Percentiles rank a stretch among this genome's conserved stretches.
Evolutionary conservation across 2,797 vertebrate species (phyloP).

Genomic region (Menidia menidia): DNA sequence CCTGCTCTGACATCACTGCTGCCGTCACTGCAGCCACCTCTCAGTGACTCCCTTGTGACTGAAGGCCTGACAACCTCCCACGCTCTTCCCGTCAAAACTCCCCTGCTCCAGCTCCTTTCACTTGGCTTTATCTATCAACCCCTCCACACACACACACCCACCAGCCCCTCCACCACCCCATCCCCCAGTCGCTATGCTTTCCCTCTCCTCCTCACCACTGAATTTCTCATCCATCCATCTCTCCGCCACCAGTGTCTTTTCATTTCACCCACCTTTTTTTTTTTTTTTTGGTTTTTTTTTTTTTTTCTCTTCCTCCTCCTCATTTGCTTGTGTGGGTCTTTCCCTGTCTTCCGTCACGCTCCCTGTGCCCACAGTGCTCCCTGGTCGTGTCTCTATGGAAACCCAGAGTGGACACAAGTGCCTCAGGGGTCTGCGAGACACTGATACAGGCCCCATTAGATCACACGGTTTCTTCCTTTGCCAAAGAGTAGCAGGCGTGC

Average conservation of each 20-base stretch:
- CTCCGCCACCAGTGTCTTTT: conserved; percentile 18
- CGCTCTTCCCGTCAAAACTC: conserved; percentile 56
- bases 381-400: conserved; percentile 80
- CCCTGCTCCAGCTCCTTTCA: conserved; percentile 36
- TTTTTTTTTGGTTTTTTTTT: conserved; percentile 8
- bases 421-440: conserved; percentile 72
- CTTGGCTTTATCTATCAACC: conserved; percentile 36
- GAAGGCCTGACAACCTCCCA: conserved; percentile 78
- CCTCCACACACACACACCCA: too few relatives aligned
- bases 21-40: conserved; percentile 79
- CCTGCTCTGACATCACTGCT: conserved; percentile 74
- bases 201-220: conserved; percentile 30
- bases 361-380: conserved; percentile 57
- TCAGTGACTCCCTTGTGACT: conserved; percentile 78
- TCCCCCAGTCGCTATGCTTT: neutral
- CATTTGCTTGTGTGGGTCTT: conserved; percentile 71
- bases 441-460: conserved; percentile 72
- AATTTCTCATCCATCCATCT: conserved; percentile 34
- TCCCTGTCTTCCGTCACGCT: conserved; percentile 73
- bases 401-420: conserved; percentile 76
- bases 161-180: neutral
- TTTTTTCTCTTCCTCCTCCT: conserved; percentile 59
- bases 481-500: conserved; percentile 26
- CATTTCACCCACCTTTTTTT: conserved; percentile 30
- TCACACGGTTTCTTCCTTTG: conserved; percentile 50